These are phyloP conservation scores for Anomalospiza imberbis DNA, from an alignment of 2,797 vertebrate species.

Conservation along the genomic window DNA sequence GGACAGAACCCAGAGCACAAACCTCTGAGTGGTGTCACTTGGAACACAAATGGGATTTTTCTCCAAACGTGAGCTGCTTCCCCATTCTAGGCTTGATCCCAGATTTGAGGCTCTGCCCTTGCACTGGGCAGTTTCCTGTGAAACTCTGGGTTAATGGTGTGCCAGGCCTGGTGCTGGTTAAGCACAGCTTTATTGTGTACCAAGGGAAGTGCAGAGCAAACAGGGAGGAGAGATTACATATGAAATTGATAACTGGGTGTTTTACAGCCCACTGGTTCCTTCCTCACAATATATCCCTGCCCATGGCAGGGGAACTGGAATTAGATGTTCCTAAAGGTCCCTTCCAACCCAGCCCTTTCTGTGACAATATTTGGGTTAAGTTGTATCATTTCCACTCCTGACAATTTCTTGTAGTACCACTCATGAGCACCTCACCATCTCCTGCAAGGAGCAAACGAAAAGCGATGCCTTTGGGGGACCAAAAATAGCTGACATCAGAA, in stretches of 20 bases:
- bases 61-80: not conserved
- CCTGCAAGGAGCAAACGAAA: not conserved
- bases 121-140: not conserved
- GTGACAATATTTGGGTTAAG: not conserved
- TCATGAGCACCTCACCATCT: not conserved
- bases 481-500: not conserved
- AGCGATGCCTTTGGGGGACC: not conserved
- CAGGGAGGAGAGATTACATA: not conserved
- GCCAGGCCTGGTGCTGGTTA: not conserved
- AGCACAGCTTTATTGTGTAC: not conserved
- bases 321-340: not conserved
- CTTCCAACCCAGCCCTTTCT: not conserved
- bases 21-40: not conserved
- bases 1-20: not conserved
- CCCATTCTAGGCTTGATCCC: not conserved
- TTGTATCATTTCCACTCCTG: not conserved
- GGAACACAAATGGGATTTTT: not conserved
- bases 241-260: not conserved
- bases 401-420: not conserved
- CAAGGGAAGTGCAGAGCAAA: not conserved
- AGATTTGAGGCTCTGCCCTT: not conserved
- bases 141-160: not conserved
- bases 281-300: not conserved
- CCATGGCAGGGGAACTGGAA: not conserved
- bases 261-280: not conserved